Evolutionary conservation across 2,113 vertebrate species (phyloP), one percentile per base, ranked within the genome.

Genomic region (Eurypyga helias): DNA sequence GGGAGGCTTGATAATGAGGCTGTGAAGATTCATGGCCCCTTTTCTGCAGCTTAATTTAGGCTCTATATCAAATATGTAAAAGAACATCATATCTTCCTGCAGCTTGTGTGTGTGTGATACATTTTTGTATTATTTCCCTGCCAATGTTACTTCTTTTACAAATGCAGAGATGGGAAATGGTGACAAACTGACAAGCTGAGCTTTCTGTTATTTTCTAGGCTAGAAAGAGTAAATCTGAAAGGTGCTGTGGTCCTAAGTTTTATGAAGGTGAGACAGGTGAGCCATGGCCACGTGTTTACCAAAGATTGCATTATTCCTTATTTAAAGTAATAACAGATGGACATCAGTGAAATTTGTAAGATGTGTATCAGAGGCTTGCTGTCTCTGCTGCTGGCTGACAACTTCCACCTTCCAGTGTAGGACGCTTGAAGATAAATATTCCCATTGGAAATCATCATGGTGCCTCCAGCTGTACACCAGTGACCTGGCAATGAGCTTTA

Each of bases 11-110:
- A 98, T 98, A 98, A 98, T 98, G 98, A 98, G 97, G 93, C 98
- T 97, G 91, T 87, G 96, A 98, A 98, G 98, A 98, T 98, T 98
- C 98, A 98, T 98, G 90, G 97, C 91, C 87, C 96, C 97, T 98
- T 98, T 98, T 98, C 98, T 98, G 97, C 95, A 97, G 97, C 97
- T 98, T 98, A 98, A 98, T 98, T 98, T 98, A 98, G 97, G 97
- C 98, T 98, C 95, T 98, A 98, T 98, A 98, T 98, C 98, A 98
- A 98, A 98, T 98, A 98, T 98, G 98, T 98, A 98, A 98, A 98
- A 98, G 97, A 98, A 98, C 95, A 87, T 96, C 96, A 76, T 97
- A 97, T 98, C 97, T 98, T 98, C 71, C 92, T 96, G 94, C 95
- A 95, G 97, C 96, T 96, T 97, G 72, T 96, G 96, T 96, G 95